Evolutionary conservation across 2,888 invertebrate species (phyloP).

Genomic region (Amorpha juglandis): DNA sequence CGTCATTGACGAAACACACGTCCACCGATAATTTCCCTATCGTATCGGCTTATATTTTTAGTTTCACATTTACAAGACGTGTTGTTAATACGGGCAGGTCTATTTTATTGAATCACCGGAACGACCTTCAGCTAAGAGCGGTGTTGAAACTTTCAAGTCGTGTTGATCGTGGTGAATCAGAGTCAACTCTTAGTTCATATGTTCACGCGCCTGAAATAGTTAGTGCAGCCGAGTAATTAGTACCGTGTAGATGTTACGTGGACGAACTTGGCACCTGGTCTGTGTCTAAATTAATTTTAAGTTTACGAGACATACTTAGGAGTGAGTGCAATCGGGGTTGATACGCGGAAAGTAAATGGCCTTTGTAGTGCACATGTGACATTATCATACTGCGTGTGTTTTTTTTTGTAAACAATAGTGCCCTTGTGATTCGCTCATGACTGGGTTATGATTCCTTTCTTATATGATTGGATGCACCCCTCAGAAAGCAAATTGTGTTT

Average conservation of each 20-base stretch:
- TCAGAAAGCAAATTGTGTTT: background rate
- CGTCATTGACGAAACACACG: background rate
- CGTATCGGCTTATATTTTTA: conserved; percentile 1
- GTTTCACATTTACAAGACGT: conserved; percentile 7
- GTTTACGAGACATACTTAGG: conserved; percentile 31
- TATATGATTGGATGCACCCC: background rate
- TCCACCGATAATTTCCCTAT: background rate
- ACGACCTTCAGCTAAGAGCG: conserved; percentile 68
- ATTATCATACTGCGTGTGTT: conserved; percentile 27
- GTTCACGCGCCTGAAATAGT: conserved; percentile 72
- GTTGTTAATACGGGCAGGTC: conserved; percentile 18
- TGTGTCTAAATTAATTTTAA: conserved; percentile 49
- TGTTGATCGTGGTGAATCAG: conserved; percentile 70
- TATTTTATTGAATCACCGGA: conserved; percentile 28
- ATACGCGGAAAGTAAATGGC: conserved; percentile 33
- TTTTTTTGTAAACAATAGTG: conserved; percentile 43
- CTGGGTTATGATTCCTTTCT: conserved; percentile 28
- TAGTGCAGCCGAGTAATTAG: conserved; percentile 68
- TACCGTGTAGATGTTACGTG: conserved; percentile 53
- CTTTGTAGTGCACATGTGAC: conserved; percentile 4
- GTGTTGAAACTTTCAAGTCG: conserved; percentile 71
- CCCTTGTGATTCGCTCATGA: conserved; percentile 33
- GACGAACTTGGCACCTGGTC: conserved; percentile 60
- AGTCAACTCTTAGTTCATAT: conserved; percentile 68
- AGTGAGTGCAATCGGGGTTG: conserved; percentile 26